A percentile compares a stretch with the other conserved stretches of the same genome.
Evolutionary conservation across 2,888 invertebrate genomes (phyloP).

Genomic region (Sphecodes monilicornis): DNA sequence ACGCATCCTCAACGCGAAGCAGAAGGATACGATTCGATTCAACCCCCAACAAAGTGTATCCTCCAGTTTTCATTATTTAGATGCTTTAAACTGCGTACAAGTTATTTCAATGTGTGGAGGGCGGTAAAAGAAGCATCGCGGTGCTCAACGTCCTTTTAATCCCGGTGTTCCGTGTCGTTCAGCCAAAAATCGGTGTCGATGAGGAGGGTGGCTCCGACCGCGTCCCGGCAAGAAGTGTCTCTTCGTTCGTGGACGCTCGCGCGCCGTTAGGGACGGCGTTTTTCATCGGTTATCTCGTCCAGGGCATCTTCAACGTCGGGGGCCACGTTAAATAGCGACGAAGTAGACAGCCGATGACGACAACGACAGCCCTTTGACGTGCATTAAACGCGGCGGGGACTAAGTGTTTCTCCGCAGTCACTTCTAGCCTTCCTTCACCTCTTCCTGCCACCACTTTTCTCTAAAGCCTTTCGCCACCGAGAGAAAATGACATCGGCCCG

Average conservation of each 20-base stretch:
- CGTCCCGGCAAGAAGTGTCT: background rate
- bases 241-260: background rate
- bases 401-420: slow-evolving; percentile 76
- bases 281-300: slow-evolving; percentile 72
- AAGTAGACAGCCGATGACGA: slow-evolving; percentile 53
- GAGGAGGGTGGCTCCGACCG: slow-evolving; percentile 5
- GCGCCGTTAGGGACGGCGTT: slow-evolving; percentile 49
- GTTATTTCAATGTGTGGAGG: slow-evolving; percentile 35
- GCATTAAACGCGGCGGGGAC: slow-evolving; percentile 76
- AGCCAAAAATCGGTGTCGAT: background rate
- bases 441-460: slow-evolving; percentile 55
- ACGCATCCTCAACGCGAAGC: background rate
- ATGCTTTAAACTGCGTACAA: background rate
- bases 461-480: slow-evolving; percentile 58
- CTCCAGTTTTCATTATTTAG: background rate
- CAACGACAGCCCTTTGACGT: slow-evolving; percentile 75
- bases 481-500: slow-evolving; percentile 61
- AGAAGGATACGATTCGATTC: no score
- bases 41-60: background rate
- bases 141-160: slow-evolving; percentile 48
- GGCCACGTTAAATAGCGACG: slow-evolving; percentile 73
- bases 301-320: slow-evolving; percentile 65
- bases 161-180: slow-evolving; percentile 19
- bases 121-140: slow-evolving; percentile 44
- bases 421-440: slow-evolving; percentile 58